Percentiles rank a stretch among this genome's conserved stretches.
Evolutionary conservation across 2,797 vertebrate species (phyloP).

Genomic region (Ctenosaura bakeri): DNA sequence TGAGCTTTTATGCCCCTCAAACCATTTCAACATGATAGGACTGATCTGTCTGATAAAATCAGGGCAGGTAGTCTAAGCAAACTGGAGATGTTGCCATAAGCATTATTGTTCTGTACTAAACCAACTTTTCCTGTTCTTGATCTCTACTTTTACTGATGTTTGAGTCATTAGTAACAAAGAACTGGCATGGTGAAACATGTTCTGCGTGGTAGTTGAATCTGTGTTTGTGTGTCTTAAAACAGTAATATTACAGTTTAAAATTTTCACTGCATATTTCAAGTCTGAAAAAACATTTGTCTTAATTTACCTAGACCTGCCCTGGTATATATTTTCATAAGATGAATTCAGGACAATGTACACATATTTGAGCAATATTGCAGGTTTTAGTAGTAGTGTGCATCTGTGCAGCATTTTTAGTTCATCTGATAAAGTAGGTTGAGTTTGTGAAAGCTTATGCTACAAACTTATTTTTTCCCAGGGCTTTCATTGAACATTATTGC

Average conservation of each 20-base stretch:
- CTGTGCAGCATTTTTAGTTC: not conserved
- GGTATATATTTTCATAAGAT: not conserved
- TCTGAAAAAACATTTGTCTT: not conserved
- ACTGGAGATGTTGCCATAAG: not conserved
- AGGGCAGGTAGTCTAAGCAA: not conserved
- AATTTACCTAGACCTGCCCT: not conserved
- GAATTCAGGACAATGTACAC: not conserved
- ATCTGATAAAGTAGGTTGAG: no score
- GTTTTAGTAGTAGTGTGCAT: not conserved
- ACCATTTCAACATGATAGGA: not conserved
- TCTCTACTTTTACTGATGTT: not conserved
- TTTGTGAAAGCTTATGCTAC: no score
- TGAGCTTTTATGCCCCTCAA: not conserved
- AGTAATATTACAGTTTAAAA: not conserved
- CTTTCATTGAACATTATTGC: not conserved
- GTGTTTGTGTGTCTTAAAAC: not conserved
- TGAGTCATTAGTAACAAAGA: not conserved
- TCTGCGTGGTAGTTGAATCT: not conserved
- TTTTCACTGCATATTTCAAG: not conserved
- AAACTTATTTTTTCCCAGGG: no score
- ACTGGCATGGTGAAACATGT: not conserved
- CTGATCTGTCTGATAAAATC: not conserved
- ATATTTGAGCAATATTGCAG: not conserved
- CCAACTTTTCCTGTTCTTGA: not conserved
- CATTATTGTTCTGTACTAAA: not conserved